Evolutionary conservation across 2,113 vertebrate genomes (phyloP).

Genomic region (Paedocypris sp.): DNA sequence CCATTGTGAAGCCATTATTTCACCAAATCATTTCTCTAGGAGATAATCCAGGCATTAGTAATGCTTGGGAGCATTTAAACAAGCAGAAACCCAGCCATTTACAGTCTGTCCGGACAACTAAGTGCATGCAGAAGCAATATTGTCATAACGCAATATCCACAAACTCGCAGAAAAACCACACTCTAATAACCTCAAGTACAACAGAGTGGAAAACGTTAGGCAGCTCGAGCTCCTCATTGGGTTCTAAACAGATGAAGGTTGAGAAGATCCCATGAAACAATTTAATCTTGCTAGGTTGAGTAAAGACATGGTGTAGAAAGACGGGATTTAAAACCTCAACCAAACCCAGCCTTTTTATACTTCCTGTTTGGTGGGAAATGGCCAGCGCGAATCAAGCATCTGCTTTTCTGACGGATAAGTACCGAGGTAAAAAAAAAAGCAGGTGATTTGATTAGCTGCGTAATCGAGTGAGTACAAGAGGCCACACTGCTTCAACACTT

Average conservation of each 20-base stretch:
- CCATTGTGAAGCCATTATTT: conserved; percentile 28
- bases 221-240: conserved; percentile 20
- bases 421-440: conserved; percentile 33
- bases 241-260: conserved; percentile 33
- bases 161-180: conserved; percentile 32
- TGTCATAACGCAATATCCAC: conserved; percentile 32
- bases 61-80: conserved; percentile 21
- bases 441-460: conserved; percentile 40
- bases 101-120: conserved; percentile 28
- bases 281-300: conserved; percentile 15
- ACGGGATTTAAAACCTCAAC: too few species aligned
- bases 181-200: conserved; percentile 29
- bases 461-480: conserved; percentile 34
- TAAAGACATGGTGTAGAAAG: too few species aligned
- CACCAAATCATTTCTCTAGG: conserved; percentile 24
- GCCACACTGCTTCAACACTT: conserved; percentile 22
- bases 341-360: background rate
- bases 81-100: conserved; percentile 16
- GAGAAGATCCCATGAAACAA: conserved; percentile 20
- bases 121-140: conserved; percentile 15
- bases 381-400: conserved; percentile 16
- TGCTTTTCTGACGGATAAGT: conserved; percentile 26
- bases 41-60: conserved; percentile 27
- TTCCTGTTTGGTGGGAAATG: background rate
- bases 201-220: conserved; percentile 26